These are phyloP conservation scores for Zaprionus nigranus DNA, from an alignment of 1,140 invertebrate species.

Conservation along the genomic window DNA sequence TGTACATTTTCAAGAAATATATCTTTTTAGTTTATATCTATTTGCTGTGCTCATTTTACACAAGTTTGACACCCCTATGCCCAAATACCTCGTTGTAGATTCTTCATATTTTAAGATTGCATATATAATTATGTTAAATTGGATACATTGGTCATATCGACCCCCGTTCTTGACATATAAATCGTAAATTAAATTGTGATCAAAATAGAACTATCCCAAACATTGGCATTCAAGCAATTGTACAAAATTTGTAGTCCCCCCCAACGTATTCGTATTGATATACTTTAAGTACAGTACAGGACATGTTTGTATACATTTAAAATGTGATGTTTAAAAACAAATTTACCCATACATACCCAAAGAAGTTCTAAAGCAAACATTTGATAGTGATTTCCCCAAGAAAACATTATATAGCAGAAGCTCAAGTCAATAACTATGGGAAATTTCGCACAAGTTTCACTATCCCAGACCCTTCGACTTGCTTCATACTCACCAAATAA, in stretches of 20 bases:
- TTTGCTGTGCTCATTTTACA: background rate
- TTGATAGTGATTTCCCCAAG: background rate
- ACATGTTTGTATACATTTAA: background rate
- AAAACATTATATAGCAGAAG: slow-evolving; percentile 2
- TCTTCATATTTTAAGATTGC: background rate
- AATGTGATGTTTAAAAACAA: background rate
- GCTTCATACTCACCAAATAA: slow-evolving; percentile 29
- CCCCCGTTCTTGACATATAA: background rate
- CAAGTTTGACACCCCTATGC: background rate
- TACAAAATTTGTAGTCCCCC: background rate
- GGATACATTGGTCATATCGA: background rate
- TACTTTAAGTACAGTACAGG: too few species aligned
- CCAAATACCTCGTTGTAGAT: background rate
- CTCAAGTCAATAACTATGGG: background rate
- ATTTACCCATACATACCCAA: background rate
- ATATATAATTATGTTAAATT: background rate
- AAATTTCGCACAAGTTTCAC: background rate
- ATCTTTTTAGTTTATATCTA: too few species aligned
- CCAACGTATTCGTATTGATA: background rate
- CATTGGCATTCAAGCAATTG: background rate
- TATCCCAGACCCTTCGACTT: background rate
- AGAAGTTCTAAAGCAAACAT: background rate
- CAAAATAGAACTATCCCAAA: background rate
- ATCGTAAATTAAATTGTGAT: background rate
- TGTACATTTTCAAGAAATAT: background rate